These are phyloP conservation scores for Philypnodon macrostomus DNA, from an alignment of 2,797 vertebrate genomes.

Conservation along the genomic window DNA sequence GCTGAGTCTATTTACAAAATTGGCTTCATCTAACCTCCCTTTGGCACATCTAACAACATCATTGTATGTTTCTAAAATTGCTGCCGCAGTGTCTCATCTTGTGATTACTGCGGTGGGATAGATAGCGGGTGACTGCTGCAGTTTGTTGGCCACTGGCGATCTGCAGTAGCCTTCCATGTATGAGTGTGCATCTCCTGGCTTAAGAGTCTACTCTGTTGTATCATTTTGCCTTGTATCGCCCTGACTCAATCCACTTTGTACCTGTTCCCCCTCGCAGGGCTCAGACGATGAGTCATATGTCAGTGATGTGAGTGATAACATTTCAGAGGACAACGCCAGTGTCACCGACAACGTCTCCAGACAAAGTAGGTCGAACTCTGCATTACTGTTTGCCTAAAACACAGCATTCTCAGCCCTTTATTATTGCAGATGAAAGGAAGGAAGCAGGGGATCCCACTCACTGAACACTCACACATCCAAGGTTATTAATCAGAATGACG, in stretches of 20 bases:
- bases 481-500: slow-evolving; percentile 46
- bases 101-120: slow-evolving; percentile 58
- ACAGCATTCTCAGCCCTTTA: slow-evolving; percentile 2
- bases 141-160: slow-evolving; percentile 61
- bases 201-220: slow-evolving; percentile 19
- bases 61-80: slow-evolving; percentile 45
- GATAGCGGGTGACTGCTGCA: slow-evolving; percentile 55
- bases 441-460: slow-evolving; percentile 25
- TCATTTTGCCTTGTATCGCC: slow-evolving; percentile 23
- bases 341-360: slow-evolving; percentile 95
- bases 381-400: background rate
- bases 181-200: slow-evolving; percentile 17
- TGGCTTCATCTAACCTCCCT: slow-evolving; percentile 20
- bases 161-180: slow-evolving; percentile 34
- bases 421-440: slow-evolving; percentile 9
- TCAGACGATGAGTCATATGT: slow-evolving; percentile 99
- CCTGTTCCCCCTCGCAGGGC: slow-evolving; percentile 76
- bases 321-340: slow-evolving; percentile 99
- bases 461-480: slow-evolving; percentile 5
- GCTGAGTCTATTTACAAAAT: slow-evolving; percentile 15
- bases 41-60: slow-evolving; percentile 38
- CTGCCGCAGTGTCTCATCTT: slow-evolving; percentile 65
- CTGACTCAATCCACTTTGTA: slow-evolving; percentile 51
- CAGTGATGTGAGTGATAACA: slow-evolving; percentile 99
- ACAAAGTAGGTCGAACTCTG: slow-evolving; percentile 83